A percentile compares a stretch with the other conserved stretches of the same genome.
phyloP scores from a whole-genome alignment of 2,888 invertebrate genomes.

The Lamellibrachia satsuma region DNA sequence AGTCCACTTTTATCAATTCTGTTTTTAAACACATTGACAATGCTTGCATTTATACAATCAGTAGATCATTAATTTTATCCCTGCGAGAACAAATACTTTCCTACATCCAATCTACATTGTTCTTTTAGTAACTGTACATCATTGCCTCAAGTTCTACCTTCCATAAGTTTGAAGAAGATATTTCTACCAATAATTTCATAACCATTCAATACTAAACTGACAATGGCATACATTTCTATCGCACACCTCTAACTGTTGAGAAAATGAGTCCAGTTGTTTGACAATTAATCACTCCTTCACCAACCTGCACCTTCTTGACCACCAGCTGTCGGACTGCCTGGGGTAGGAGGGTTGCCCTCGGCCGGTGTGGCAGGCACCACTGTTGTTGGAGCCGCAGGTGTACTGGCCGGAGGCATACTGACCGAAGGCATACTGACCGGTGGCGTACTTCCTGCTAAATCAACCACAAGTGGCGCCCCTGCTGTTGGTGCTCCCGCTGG shows the following conservation, averaged over 20 bases:
- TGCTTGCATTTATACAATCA: no score
- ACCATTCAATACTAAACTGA: no score
- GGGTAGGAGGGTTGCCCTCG: background rate
- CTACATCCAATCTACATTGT: no score
- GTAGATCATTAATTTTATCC: no score
- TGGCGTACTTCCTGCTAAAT: background rate
- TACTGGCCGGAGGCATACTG: background rate
- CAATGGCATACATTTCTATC: background rate
- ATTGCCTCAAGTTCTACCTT: no score
- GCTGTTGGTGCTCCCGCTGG: conserved; percentile 25
- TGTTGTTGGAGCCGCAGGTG: background rate
- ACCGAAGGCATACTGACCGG: background rate
- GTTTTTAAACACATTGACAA: no score
- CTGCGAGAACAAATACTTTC: no score
- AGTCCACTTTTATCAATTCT: no score
- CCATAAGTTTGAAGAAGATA: no score
- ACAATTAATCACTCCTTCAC: background rate
- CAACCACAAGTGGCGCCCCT: conserved; percentile 8
- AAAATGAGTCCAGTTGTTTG: background rate
- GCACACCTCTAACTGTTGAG: background rate
- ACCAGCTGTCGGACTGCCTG: background rate
- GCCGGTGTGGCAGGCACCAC: background rate
- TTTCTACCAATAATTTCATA: no score
- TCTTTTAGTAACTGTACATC: no score
- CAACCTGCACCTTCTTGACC: background rate